Percentiles rank a stretch among this genome's conserved stretches.
phyloP scores from a whole-genome alignment of 1,140 invertebrate genomes.

The Aradophagus sp. region DNA sequence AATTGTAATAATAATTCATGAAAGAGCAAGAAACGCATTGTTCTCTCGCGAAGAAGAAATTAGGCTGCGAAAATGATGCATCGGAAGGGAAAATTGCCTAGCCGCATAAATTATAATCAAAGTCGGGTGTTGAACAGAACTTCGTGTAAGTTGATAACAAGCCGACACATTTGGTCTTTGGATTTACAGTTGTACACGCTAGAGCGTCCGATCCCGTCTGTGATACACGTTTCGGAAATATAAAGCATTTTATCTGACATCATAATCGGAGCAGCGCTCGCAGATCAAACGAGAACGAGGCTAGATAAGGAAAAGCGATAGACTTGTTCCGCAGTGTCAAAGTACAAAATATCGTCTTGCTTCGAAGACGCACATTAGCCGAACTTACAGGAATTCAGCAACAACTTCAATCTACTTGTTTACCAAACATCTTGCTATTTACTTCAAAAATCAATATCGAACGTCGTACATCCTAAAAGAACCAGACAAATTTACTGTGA shows the following conservation, averaged over 20 bases:
- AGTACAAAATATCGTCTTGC: too few relatives aligned
- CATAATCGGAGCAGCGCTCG: slow-evolving; percentile 20
- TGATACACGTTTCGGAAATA: slow-evolving; percentile 38
- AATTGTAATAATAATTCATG: too few relatives aligned
- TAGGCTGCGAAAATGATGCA: slow-evolving; percentile 22
- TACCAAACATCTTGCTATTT: too few relatives aligned
- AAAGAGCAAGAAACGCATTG: too few relatives aligned
- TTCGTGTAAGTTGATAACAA: slow-evolving; percentile 27
- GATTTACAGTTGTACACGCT: slow-evolving; percentile 29
- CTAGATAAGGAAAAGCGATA: slow-evolving; percentile 26
- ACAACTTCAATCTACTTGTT: too few relatives aligned
- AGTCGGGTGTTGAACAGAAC: slow-evolving; percentile 6
- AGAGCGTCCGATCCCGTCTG: slow-evolving; percentile 19
- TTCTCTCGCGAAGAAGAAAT: too few relatives aligned
- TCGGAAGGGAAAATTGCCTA: slow-evolving; percentile 14
- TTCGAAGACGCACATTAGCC: too few relatives aligned
- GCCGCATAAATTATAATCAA: slow-evolving; percentile 21
- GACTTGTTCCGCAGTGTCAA: background rate
- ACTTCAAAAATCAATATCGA: too few relatives aligned
- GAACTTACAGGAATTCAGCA: too few relatives aligned
- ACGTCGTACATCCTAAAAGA: too few relatives aligned
- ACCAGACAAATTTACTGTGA: too few relatives aligned
- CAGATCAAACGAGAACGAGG: slow-evolving; percentile 26
- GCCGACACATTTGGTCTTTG: slow-evolving; percentile 24
- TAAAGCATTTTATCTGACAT: slow-evolving; percentile 36